Conservation (phyloP, 2,888 invertebrate genomes). For the Drosophila buzzatii region DNA sequence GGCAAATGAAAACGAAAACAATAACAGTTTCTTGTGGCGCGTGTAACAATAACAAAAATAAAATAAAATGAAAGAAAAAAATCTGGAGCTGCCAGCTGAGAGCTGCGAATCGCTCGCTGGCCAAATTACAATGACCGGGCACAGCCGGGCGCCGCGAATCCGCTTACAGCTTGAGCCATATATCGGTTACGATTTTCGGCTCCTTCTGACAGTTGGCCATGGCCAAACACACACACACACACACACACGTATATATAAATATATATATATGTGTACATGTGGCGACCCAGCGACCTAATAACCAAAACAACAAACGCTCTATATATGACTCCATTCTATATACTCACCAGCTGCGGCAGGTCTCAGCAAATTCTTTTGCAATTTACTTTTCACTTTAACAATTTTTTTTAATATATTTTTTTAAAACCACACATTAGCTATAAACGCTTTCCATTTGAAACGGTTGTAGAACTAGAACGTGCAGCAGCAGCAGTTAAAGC, state of each 20-base stretch:
- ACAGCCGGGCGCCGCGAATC: conserved; percentile 51
- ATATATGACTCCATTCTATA: background rate
- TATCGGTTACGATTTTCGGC: conserved; percentile 52
- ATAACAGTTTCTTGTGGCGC: conserved; percentile 13
- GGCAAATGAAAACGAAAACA: conserved; percentile 12
- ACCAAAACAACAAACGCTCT: conserved; percentile 22
- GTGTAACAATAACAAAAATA: background rate
- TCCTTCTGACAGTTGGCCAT: conserved; percentile 50
- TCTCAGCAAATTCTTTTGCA: background rate
- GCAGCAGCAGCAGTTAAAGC: background rate
- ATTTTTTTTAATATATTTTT: background rate
- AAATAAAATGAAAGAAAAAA: background rate
- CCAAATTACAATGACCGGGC: conserved; percentile 31
- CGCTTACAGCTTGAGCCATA: conserved; percentile 46
- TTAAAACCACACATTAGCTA: background rate
- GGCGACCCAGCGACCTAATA: conserved; percentile 55
- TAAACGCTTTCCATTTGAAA: background rate
- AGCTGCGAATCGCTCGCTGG: conserved; percentile 36
- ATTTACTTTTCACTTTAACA: background rate
- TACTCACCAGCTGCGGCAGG: conserved; percentile 7
- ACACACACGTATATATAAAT: background rate
- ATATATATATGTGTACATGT: background rate
- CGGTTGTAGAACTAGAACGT: background rate
- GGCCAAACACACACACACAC: conserved; percentile 27
- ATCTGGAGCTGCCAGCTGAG: background rate